A percentile compares a stretch with the other conserved stretches of the same genome.
phyloP scores from a whole-genome alignment of 2,888 invertebrate species.

The Micropterix aruncella region DNA sequence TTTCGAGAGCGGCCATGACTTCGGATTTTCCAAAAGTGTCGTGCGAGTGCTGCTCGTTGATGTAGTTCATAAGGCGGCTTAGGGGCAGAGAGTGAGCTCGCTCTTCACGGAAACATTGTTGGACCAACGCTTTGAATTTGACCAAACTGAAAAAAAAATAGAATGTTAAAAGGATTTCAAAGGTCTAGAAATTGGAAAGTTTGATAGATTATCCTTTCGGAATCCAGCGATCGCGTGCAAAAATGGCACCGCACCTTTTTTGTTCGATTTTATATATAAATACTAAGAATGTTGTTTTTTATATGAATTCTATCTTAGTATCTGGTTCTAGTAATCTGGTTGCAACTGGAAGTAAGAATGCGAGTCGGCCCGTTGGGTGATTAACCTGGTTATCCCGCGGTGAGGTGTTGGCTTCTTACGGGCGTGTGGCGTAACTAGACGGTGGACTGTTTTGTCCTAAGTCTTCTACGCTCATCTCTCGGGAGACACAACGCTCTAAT shows the following conservation, averaged over 20 bases:
- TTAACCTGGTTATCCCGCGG: no score
- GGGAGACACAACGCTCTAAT: no score
- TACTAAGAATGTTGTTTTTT: no score
- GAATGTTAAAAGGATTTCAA: not conserved
- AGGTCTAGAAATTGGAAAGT: not conserved
- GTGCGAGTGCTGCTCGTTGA: constrained; percentile 46
- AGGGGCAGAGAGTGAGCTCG: constrained; percentile 63
- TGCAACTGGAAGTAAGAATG: no score
- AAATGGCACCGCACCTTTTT: not conserved
- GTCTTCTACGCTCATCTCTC: no score
- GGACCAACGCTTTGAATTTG: constrained; percentile 58
- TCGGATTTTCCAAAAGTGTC: constrained; percentile 52
- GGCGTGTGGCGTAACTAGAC: no score
- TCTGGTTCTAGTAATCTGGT: no score
- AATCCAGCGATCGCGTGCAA: not conserved
- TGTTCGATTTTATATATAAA: no score
- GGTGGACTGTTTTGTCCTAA: no score
- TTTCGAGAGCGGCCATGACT: constrained; percentile 60
- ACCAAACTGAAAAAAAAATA: constrained; percentile 27
- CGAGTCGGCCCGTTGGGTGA: no score
- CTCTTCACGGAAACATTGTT: constrained; percentile 62
- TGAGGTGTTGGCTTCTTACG: no score
- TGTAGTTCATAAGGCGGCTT: constrained; percentile 43
- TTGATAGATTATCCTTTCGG: not conserved
- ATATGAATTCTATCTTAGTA: no score